phyloP scores from a whole-genome alignment of 1,140 invertebrate genomes.

The Holcopasites calliopsidis region DNA sequence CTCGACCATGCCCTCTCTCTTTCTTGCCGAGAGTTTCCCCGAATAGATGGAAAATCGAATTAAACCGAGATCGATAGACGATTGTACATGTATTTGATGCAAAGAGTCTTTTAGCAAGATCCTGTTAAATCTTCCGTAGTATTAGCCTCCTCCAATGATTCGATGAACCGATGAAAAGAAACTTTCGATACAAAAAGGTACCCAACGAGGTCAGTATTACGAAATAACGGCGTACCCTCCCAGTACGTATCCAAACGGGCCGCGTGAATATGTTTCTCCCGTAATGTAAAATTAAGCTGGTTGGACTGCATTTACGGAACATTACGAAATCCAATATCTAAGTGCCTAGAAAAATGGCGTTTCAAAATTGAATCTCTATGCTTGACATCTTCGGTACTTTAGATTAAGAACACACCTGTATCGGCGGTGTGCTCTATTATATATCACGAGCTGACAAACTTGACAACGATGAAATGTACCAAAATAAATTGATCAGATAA shows the following conservation, averaged over 20 bases:
- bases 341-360: conserved; percentile 51
- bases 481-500: background rate
- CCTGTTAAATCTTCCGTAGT: conserved; percentile 12
- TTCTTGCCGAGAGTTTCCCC: background rate
- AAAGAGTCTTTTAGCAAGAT: conserved; percentile 17
- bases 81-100: background rate
- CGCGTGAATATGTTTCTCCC: conserved; percentile 30
- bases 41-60: background rate
- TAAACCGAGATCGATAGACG: background rate
- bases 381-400: conserved; percentile 34
- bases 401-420: conserved; percentile 19
- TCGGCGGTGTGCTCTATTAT: background rate
- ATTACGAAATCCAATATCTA: conserved; percentile 54
- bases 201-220: conserved; percentile 55
- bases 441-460: conserved; percentile 14
- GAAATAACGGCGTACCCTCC: conserved; percentile 54
- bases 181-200: conserved; percentile 21
- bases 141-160: background rate
- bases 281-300: conserved; percentile 47
- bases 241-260: conserved; percentile 17
- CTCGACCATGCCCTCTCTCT: background rate
- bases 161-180: background rate
- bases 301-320: conserved; percentile 41
- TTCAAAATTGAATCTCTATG: conserved; percentile 50
- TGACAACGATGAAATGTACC: conserved; percentile 16